These are phyloP conservation scores for Agrilus mali DNA, from an alignment of 2,888 invertebrate species.

Conservation along the genomic window DNA sequence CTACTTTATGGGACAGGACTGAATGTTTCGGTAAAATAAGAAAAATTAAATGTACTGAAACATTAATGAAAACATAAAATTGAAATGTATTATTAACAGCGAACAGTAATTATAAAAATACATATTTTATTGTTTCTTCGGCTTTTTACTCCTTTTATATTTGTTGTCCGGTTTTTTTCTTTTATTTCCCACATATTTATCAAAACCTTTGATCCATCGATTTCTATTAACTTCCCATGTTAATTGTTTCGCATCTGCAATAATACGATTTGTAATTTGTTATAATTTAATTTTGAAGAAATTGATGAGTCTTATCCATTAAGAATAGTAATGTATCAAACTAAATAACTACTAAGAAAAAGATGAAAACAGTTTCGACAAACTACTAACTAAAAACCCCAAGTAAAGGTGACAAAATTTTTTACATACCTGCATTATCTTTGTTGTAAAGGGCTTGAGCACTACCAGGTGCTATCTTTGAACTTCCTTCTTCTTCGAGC, in stretches of 20 bases:
- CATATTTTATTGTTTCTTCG: not conserved
- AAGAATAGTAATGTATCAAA: no score
- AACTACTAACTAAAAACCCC: no score
- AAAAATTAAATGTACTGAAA: no score
- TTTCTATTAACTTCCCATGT: conserved; percentile 70
- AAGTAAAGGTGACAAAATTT: not conserved
- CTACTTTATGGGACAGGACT: no score
- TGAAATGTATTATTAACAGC: no score
- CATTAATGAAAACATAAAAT: no score
- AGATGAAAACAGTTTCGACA: no score
- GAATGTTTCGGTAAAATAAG: no score
- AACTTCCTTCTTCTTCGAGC: conserved; percentile 68
- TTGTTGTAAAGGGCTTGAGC: conserved; percentile 57
- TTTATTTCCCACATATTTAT: conserved; percentile 25
- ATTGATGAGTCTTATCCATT: no score
- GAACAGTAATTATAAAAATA: no score
- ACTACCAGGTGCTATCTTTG: conserved; percentile 44
- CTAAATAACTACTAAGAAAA: no score
- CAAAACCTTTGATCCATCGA: conserved; percentile 46
- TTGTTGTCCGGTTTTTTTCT: conserved; percentile 9
- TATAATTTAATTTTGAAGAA: no score
- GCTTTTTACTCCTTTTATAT: conserved; percentile 3
- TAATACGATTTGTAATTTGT: conserved; percentile 5
- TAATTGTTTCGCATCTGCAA: conserved; percentile 52
- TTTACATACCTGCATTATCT: conserved; percentile 56